These are phyloP conservation scores for Leistus spinibarbis DNA, from an alignment of 2,888 invertebrate genomes.

Conservation along the genomic window DNA sequence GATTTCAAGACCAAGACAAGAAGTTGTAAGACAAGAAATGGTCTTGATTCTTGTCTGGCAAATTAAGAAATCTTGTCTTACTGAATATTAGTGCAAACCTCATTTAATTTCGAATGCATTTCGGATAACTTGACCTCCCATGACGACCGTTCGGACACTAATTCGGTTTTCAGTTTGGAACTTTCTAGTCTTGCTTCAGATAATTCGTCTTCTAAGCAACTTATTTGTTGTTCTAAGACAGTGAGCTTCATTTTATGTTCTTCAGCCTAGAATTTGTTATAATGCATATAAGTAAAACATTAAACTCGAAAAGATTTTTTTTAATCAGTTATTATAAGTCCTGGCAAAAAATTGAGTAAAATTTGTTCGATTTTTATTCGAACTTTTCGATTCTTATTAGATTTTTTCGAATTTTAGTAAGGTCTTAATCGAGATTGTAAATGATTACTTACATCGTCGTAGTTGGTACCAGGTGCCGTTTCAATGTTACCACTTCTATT, in stretches of 20 bases:
- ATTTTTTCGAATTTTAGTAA: no score
- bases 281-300: no score
- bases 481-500: slow-evolving; percentile 59
- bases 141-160: slow-evolving; percentile 86
- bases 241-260: slow-evolving; percentile 75
- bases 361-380: no score
- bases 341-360: no score
- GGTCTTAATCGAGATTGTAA: no score
- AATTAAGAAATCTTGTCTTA: not conserved
- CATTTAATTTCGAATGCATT: slow-evolving; percentile 85
- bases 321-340: not conserved
- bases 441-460: slow-evolving; percentile 70
- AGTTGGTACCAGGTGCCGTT: slow-evolving; percentile 70
- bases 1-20: no score
- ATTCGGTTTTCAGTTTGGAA: slow-evolving; percentile 84
- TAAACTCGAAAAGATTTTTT: not conserved
- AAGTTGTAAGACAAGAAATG: no score
- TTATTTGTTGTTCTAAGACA: slow-evolving; percentile 80
- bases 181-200: slow-evolving; percentile 82
- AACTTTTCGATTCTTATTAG: no score
- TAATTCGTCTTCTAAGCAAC: slow-evolving; percentile 85
- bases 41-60: slow-evolving; percentile 49
- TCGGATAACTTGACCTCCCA: slow-evolving; percentile 87
- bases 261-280: slow-evolving; percentile 68
- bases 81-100: slow-evolving; percentile 65